Percentiles rank a stretch among this genome's conserved stretches.
These are phyloP conservation scores for Apistogramma diplotaenia DNA, from an alignment of 2,113 vertebrate genomes.

Conservation along the genomic window DNA sequence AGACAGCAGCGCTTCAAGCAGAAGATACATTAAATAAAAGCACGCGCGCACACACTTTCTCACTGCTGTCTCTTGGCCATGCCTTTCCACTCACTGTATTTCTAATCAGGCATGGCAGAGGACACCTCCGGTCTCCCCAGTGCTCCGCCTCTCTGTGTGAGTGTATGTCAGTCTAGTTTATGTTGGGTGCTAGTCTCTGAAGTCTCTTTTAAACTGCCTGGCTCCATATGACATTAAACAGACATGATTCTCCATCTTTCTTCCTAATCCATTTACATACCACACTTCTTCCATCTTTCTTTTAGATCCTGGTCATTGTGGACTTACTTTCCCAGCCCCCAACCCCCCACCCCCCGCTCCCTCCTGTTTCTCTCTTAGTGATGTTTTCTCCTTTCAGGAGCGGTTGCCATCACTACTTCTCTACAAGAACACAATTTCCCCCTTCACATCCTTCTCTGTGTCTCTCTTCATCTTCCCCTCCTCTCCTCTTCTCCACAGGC, in stretches of 20 bases:
- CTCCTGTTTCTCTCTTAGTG: constrained; percentile 23
- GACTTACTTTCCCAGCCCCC: not conserved
- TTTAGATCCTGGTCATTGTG: constrained; percentile 33
- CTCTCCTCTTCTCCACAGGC: constrained; percentile 44
- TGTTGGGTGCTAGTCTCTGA: constrained; percentile 43
- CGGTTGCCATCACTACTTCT: constrained; percentile 69
- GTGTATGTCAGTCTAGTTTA: constrained; percentile 55
- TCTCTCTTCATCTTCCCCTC: constrained; percentile 48
- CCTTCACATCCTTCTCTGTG: constrained; percentile 59
- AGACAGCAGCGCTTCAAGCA: constrained; percentile 29
- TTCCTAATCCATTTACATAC: constrained; percentile 53
- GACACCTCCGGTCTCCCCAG: constrained; percentile 53
- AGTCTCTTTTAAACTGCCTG: constrained; percentile 49
- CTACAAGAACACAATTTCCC: constrained; percentile 67
- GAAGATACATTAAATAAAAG: constrained; percentile 17
- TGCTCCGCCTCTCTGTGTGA: constrained; percentile 19
- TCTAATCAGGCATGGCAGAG: constrained; percentile 65
- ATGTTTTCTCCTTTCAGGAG: constrained; percentile 64
- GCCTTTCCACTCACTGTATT: constrained; percentile 19
- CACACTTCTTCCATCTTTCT: constrained; percentile 42
- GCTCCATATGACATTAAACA: constrained; percentile 46
- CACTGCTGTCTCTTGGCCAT: constrained; percentile 5
- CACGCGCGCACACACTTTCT: not conserved
- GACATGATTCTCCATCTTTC: constrained; percentile 9
- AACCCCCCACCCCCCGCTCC: not conserved